These are phyloP conservation scores for Oryzias sinensis DNA, from an alignment of 2,797 vertebrate species.

Conservation along the genomic window DNA sequence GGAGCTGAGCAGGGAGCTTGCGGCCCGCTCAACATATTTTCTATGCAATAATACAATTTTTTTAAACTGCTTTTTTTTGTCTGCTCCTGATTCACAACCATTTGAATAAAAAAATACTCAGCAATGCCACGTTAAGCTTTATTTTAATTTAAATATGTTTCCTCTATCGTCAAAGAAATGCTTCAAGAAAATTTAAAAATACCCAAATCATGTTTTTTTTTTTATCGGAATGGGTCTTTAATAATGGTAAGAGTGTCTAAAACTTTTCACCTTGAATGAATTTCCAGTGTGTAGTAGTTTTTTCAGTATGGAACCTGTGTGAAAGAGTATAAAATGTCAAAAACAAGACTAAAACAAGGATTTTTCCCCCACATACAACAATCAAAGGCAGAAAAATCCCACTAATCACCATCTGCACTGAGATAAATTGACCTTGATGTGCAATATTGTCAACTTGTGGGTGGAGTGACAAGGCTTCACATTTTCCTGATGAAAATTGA, in stretches of 20 bases:
- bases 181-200: not conserved
- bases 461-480: conserved; percentile 25
- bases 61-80: too few species aligned
- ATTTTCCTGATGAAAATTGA: conserved; percentile 60
- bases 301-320: conserved; percentile 94
- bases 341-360: conserved; percentile 4
- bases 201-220: too few species aligned
- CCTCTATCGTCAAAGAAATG: not conserved
- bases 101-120: too few species aligned
- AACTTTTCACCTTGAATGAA: conserved; percentile 88
- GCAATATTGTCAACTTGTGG: conserved; percentile 32
- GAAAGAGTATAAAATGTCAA: conserved; percentile 8
- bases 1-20: too few species aligned
- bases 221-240: too few species aligned
- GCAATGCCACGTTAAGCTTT: not conserved
- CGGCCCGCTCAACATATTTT: too few species aligned
- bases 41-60: too few species aligned
- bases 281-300: conserved; percentile 99
- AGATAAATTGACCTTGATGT: conserved; percentile 54
- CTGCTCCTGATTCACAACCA: too few species aligned
- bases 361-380: not conserved
- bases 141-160: not conserved
- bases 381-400: conserved; percentile 1
- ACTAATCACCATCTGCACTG: conserved; percentile 22
- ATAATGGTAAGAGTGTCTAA: too few species aligned